Base-by-base conservation (phyloP, 2,888 invertebrate genomes). In the Hermaeophaga mercurialis region DNA sequence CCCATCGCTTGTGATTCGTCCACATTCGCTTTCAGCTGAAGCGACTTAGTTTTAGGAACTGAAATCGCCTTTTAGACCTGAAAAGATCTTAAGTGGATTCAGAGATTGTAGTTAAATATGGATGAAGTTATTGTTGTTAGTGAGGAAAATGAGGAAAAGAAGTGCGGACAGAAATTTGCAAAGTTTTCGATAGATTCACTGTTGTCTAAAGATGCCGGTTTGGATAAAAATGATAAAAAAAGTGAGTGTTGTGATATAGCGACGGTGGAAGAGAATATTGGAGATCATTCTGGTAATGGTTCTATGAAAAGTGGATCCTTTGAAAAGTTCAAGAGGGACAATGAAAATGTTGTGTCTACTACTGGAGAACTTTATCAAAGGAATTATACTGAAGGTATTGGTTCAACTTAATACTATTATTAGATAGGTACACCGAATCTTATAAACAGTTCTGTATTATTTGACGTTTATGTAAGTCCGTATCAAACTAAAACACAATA, bases 101-200 rank as follows among this genome's bases (percentile, higher is more conserved):
- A 45, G 15, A 15, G 7, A 22, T 22, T 11, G 22, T 22, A 12
- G n/a, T 31, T 34, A 31, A 57, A 28, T 43, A 58, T 58, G 58
- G 54, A 54, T 18, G 59, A 56, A 8, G 46, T 48, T 12, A 18
- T 47, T 19, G 39, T 58, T 18, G 7, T 43, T 14, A 39, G 45
- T 26, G 58, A 58, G 12, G 38, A 36, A 18, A 43, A 14, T 1
- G 34, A 8, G 1, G 43, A 49, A 18, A 63, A 55, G 49, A 63
- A 55, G 33, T 55, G 52, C 15, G 33, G 55, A 14, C 58, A 61
- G 45, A 70, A 68, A 43, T 66, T 68, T 1, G 70, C 67, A 36
- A 73, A 65, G 50, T 74, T 74, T 61, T 69, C 71, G 1, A 74
- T 74, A 11, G 74, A 74, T 48, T 71, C 74, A 1, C 34, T 63